Evolutionary conservation across 2,888 invertebrate genomes (phyloP).

Genomic region (Conus canariensis): DNA sequence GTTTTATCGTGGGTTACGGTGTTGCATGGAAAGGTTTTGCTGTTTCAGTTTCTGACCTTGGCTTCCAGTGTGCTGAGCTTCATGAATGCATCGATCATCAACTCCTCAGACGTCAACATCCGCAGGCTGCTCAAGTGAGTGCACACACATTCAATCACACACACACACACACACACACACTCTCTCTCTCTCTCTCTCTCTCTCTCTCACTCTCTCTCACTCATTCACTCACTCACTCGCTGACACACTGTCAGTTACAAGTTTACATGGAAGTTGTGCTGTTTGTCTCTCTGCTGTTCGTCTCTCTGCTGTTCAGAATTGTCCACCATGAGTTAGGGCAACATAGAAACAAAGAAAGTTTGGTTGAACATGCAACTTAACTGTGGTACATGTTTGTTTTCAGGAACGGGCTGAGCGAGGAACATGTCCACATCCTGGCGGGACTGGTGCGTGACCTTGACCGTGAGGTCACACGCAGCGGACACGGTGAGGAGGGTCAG

Average conservation of each 20-base stretch:
- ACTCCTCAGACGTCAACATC: constrained; percentile 81
- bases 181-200: background rate
- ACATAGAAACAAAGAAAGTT: too few species aligned
- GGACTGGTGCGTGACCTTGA: constrained; percentile 92
- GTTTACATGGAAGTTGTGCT: too few species aligned
- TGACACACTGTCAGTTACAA: background rate
- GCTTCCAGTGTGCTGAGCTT: constrained; percentile 93
- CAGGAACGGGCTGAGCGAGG: constrained; percentile 88
- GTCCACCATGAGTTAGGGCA: too few species aligned
- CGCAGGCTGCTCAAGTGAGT: constrained; percentile 67
- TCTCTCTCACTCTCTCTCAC: background rate
- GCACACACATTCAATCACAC: background rate
- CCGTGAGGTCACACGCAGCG: constrained; percentile 82
- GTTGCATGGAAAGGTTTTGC: background rate
- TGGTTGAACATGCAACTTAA: too few species aligned
- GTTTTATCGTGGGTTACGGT: background rate
- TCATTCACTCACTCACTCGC: background rate
- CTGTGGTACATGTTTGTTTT: constrained; percentile 73
- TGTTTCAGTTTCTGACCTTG: constrained; percentile 88
- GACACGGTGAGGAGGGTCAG: constrained; percentile 42
- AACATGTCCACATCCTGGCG: constrained; percentile 92
- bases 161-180: background rate
- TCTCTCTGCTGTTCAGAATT: too few species aligned
- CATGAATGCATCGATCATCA: constrained; percentile 89
- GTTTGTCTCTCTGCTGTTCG: too few species aligned